phyloP scores from a whole-genome alignment of 2,888 invertebrate species.

The Drosophila lutescens region DNA sequence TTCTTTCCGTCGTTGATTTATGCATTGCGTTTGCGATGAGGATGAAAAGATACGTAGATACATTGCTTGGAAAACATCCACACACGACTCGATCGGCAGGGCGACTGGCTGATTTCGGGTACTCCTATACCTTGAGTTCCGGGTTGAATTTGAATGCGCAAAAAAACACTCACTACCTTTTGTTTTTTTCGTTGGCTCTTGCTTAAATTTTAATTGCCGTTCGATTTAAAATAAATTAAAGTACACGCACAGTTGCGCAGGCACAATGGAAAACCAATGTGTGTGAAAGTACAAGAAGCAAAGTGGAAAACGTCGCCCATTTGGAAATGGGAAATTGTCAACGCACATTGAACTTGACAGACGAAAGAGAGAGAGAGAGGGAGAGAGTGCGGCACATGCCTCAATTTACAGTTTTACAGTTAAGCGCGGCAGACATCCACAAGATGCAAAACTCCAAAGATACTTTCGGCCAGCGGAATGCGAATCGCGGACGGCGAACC shows the following conservation, averaged over 20 bases:
- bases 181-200: constrained; percentile 16
- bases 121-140: constrained; percentile 54
- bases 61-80: constrained; percentile 32
- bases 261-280: constrained; percentile 57
- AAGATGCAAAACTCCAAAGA: constrained; percentile 74
- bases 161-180: constrained; percentile 35
- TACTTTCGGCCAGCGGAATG: constrained; percentile 77
- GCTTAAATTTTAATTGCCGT: constrained; percentile 43
- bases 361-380: constrained; percentile 42
- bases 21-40: constrained; percentile 40
- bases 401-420: constrained; percentile 79
- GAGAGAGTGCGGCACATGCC: constrained; percentile 48
- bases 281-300: constrained; percentile 61
- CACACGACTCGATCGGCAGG: constrained; percentile 12
- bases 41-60: constrained; percentile 36
- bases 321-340: constrained; percentile 77
- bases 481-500: constrained; percentile 53
- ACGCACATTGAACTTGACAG: constrained; percentile 80
- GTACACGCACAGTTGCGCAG: constrained; percentile 71
- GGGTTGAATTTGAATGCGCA: constrained; percentile 76
- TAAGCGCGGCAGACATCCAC: constrained; percentile 62
- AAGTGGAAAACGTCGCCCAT: constrained; percentile 65
- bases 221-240: constrained; percentile 78
- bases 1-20: constrained; percentile 46
- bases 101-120: constrained; percentile 26